Evolutionary conservation across 2,797 vertebrate species (phyloP), one percentile per base, ranked within the genome.

Genomic region (Schizopygopsis malacanthus): DNA sequence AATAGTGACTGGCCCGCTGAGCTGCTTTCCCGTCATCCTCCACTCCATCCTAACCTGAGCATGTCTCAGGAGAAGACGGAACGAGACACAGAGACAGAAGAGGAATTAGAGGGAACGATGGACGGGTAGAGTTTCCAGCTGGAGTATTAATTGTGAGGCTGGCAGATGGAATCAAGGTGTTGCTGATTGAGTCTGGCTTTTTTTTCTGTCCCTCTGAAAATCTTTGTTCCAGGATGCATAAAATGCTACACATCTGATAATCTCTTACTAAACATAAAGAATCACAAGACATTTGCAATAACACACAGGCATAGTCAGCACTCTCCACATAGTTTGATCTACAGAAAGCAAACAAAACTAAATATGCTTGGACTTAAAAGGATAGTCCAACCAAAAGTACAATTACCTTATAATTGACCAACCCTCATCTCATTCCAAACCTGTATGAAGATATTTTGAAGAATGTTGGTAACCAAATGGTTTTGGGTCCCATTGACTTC

Each of bases 121-220:
- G 52, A 76, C 28, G 54, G 22, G 75, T 56, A 22, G 41, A 52
- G 25, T 80, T 76, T 73, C 63, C 81, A 73, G 84, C 81, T 83
- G 87, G 84, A 56, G 67, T 65, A 84, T 86, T 88, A 69, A 88
- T 87, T 87, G 79, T 71, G 56, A 82, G 61, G 81, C 33, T 81
- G 81, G 76, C 85, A 87, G 85, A 89, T 87, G 85, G 86, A 80
- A 86, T 86, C 65, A 87, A 83, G 87, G 84, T 82, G 83, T 75
- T 67, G 22, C 56, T 81, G 81, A 89, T 84, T 67, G 79, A 82
- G 70, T 86, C 87, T 84, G 84, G 77, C 15, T 10, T n/a, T 59
- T 59, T n/a, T 87, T 47, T 81, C 72, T 61, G 39, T 63, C 47
- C 70, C 67, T 76, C 54, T 79, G 41, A 82, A 87, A 65, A 75